These are phyloP conservation scores for Lamprologus sp. DNA, from an alignment of 2,113 vertebrate species.

Conservation along the genomic window DNA sequence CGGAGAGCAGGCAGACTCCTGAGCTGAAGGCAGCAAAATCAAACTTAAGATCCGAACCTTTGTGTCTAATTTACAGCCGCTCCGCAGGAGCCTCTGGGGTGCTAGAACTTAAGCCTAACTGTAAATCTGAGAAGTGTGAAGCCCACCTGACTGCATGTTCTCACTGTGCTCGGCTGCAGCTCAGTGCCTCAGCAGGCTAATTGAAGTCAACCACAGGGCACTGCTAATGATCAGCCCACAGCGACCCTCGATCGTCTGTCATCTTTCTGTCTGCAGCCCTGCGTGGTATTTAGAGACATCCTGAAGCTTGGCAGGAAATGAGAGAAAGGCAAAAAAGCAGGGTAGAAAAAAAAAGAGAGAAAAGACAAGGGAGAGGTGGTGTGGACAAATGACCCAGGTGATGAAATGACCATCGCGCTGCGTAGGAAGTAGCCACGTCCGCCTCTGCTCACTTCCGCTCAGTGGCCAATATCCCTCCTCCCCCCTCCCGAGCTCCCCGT, in stretches of 20 bases:
- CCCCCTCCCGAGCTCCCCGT: neutral
- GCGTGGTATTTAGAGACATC: slow-evolving; percentile 38
- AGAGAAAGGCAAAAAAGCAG: neutral
- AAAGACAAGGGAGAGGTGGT: neutral
- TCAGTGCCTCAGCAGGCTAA: slow-evolving; percentile 45
- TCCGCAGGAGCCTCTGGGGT: neutral
- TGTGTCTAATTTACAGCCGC: neutral
- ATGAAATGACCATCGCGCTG: slow-evolving; percentile 45
- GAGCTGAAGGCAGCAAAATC: neutral
- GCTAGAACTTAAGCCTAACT: neutral
- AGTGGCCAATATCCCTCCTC: slow-evolving; percentile 26
- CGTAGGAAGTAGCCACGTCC: slow-evolving; percentile 48
- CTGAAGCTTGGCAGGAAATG: slow-evolving; percentile 1
- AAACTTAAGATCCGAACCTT: neutral
- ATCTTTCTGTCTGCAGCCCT: slow-evolving; percentile 35
- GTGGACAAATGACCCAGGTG: slow-evolving; percentile 34
- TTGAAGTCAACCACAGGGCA: slow-evolving; percentile 58
- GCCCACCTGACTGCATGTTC: slow-evolving; percentile 15
- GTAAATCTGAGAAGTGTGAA: neutral
- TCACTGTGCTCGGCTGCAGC: neutral
- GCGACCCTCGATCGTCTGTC: slow-evolving; percentile 38
- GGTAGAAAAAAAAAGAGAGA: neutral
- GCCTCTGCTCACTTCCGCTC: slow-evolving; percentile 54
- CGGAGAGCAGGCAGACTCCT: neutral
- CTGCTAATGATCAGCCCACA: slow-evolving; percentile 52